Base-by-base conservation (phyloP, 2,113 vertebrate species). In the Natator depressus region DNA sequence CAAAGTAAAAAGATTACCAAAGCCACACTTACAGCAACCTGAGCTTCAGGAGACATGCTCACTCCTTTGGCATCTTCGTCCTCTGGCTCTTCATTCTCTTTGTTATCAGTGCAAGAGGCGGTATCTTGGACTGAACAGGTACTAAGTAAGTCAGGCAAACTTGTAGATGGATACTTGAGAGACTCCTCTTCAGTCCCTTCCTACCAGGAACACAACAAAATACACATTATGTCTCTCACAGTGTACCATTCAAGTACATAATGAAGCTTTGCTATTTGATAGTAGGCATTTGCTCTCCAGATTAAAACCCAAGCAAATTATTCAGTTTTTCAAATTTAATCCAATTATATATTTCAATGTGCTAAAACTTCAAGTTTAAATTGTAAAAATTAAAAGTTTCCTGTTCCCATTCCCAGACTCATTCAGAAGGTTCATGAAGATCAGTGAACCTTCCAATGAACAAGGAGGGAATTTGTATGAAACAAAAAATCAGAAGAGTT, bases 71-170 rank as follows among this genome's bases (percentile, higher is more conserved):
- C 95, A 65, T 98, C 98, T 55, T 98, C 98, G 53, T 97, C 97
- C 35, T 98, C 98, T 8, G 98, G 98, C 55, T 98, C 98, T 97
- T 98, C 97, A 0, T 98, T 99, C 96, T 98, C 98, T 85, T 99
- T 99, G 84, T 98, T 98, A 91, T 98, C 99, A 10, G 95, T 98
- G 97, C 98, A 98, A 82, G 98, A 98, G 42, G 97, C 95, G 42
- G 97, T 91, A 59, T 98, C 98, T 94, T 98, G 98, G 65, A 98
- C 97, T 38, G 98, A 98, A 92, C 98, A 99, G 85, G 98, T 98
- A 97, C 99, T 99, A 95, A 99, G 98, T 88, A 99, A 97, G 96
- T 99, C 99, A 20, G 99, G 99, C 90, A 99, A 98, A 97, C 99
- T 99, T 97, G 98, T 99, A 65, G 99, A 99, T 3, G 99, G 99